phyloP scores from a whole-genome alignment of 2,888 invertebrate genomes.

The Drosophila stalkeri region DNA sequence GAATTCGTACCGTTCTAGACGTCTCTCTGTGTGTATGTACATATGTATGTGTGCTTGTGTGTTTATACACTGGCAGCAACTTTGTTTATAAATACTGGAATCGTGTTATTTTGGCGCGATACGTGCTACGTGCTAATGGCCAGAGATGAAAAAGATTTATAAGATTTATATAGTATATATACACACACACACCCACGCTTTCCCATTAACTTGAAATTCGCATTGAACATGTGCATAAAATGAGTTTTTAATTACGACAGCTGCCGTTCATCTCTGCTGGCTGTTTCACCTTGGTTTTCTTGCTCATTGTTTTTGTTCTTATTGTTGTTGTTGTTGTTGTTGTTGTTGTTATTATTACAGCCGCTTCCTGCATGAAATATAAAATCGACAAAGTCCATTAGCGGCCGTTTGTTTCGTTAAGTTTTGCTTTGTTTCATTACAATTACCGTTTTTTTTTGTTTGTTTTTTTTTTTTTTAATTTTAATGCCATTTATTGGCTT shows the following conservation, averaged over 20 bases:
- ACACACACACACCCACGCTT: constrained; percentile 22
- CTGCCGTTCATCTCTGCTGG: constrained; percentile 45
- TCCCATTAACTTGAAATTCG: constrained; percentile 40
- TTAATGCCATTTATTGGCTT: constrained; percentile 75
- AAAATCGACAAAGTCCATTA: constrained; percentile 71
- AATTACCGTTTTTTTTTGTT: constrained; percentile 50
- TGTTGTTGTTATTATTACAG: constrained; percentile 13
- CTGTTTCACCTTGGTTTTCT: constrained; percentile 27
- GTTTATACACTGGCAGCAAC: constrained; percentile 33
- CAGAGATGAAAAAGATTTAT: constrained; percentile 68
- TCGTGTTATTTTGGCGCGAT: constrained; percentile 59
- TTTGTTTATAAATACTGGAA: constrained; percentile 67
- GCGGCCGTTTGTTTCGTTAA: constrained; percentile 30
- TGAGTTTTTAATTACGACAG: constrained; percentile 73
- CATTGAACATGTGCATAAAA: constrained; percentile 63
- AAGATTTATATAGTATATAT: constrained; percentile 15
- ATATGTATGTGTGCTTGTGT: constrained; percentile 19
- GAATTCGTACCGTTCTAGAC: constrained; percentile 61
- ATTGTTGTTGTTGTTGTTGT: constrained; percentile 9
- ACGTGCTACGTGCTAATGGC: constrained; percentile 63
- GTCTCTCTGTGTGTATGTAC: constrained; percentile 20
- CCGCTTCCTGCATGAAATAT: constrained; percentile 40
- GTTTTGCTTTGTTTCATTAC: constrained; percentile 51
- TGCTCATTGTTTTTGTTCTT: constrained; percentile 16
- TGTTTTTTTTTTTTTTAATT: constrained; percentile 39